Conservation (phyloP, 2,888 invertebrate species). For the Diloba caeruleocephala region DNA sequence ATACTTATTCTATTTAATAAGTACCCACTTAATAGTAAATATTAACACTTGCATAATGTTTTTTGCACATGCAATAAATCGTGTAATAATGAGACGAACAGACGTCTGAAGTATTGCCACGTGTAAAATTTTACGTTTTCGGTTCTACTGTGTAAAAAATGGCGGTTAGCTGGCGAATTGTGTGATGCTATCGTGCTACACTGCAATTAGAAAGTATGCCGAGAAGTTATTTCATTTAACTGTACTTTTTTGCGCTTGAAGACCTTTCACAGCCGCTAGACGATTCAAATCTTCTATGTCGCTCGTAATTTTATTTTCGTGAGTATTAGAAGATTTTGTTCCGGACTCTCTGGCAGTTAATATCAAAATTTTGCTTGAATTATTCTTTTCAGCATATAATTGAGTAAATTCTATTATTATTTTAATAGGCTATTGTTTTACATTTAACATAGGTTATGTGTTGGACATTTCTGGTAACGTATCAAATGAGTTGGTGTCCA, state of each 20-base stretch:
- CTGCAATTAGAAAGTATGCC: constrained; percentile 60
- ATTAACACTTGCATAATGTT: background rate
- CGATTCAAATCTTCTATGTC: constrained; percentile 26
- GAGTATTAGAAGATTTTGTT: too few species aligned
- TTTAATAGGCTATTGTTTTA: too few species aligned
- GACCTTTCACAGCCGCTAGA: constrained; percentile 53
- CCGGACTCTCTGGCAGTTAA: too few species aligned
- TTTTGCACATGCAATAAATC: constrained; percentile 33
- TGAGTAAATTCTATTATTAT: too few species aligned
- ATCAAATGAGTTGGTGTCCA: constrained; percentile 10
- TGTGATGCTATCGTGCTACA: constrained; percentile 43
- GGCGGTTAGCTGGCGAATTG: constrained; percentile 37
- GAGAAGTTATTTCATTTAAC: constrained; percentile 54
- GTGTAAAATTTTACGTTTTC: constrained; percentile 32
- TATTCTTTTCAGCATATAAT: too few species aligned
- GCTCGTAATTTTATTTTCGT: background rate
- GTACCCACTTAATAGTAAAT: too few species aligned
- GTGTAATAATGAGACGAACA: constrained; percentile 38
- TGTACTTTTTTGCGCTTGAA: constrained; percentile 61
- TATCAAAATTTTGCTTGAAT: too few species aligned
- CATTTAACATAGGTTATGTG: too few species aligned
- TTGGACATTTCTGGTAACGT: background rate
- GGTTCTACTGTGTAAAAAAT: constrained; percentile 30
- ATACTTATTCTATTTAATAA: too few species aligned
- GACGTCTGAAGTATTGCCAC: constrained; percentile 40